Conservation (phyloP, 2,113 vertebrate species). For the Gnathonemus echidnorhynchus region DNA sequence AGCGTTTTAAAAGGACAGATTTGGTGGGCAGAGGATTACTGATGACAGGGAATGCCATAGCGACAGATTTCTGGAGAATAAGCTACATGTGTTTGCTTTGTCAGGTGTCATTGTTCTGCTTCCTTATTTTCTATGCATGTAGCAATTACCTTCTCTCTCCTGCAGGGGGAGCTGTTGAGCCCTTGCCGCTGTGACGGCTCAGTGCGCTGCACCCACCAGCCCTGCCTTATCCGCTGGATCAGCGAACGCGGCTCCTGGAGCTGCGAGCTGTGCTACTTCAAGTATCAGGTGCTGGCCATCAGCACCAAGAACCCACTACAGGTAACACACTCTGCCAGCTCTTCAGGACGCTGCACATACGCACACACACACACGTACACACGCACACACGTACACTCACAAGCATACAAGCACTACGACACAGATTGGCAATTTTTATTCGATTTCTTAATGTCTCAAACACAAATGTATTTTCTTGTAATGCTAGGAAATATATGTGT, state of each 20-base stretch:
- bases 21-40: not conserved
- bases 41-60: not conserved
- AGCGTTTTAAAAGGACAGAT: not conserved
- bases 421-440: not conserved
- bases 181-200: slow-evolving; percentile 83
- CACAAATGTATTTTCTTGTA: not conserved
- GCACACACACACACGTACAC: too few relatives aligned
- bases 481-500: not conserved
- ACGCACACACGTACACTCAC: not conserved
- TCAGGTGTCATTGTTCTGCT: not conserved
- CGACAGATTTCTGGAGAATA: not conserved
- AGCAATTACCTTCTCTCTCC: not conserved
- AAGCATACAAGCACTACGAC: not conserved
- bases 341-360: not conserved
- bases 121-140: not conserved
- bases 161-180: slow-evolving; percentile 79
- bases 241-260: slow-evolving; percentile 87
- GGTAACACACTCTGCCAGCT: slow-evolving; percentile 50
- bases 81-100: too few relatives aligned
- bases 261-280: slow-evolving; percentile 91
- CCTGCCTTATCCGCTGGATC: slow-evolving; percentile 89
- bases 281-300: slow-evolving; percentile 88
- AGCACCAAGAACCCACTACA: slow-evolving; percentile 91
- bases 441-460: not conserved
- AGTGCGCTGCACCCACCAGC: slow-evolving; percentile 83